These are phyloP conservation scores for Dolomedes plantarius DNA, from an alignment of 2,888 invertebrate genomes.

Conservation along the genomic window DNA sequence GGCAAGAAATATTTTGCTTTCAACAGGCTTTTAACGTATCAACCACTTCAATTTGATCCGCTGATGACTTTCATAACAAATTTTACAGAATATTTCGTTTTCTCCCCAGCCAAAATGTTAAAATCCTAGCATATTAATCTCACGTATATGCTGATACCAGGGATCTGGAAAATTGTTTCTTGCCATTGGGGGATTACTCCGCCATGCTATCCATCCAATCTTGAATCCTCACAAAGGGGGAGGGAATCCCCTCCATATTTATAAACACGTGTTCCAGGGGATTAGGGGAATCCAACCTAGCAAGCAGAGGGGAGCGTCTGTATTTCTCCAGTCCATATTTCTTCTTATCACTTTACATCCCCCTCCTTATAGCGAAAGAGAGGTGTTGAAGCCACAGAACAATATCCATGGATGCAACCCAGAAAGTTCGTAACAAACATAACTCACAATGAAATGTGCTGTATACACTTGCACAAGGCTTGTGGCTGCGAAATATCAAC, in stretches of 20 bases:
- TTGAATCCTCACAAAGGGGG: neutral
- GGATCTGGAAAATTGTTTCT: neutral
- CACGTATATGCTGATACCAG: neutral
- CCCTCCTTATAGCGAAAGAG: neutral
- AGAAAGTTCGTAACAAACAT: no score
- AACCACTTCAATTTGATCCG: no score
- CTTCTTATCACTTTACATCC: neutral
- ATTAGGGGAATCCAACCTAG: constrained; percentile 34
- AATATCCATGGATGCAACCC: no score
- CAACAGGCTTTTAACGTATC: no score
- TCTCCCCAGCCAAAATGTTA: neutral
- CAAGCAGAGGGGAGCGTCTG: neutral
- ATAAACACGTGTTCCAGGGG: constrained; percentile 70
- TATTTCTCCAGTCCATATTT: neutral
- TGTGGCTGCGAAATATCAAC: no score
- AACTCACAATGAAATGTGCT: no score
- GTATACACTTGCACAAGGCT: no score
- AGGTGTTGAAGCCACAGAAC: neutral
- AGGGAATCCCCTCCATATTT: constrained; percentile 55
- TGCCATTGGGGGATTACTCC: constrained; percentile 13
- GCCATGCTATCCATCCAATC: constrained; percentile 24
- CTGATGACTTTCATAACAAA: no score
- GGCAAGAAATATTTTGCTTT: no score
- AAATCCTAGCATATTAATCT: neutral
- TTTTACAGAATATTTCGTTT: no score